Conservation (phyloP, 1,140 invertebrate genomes). For the Metaphire vulgaris region DNA sequence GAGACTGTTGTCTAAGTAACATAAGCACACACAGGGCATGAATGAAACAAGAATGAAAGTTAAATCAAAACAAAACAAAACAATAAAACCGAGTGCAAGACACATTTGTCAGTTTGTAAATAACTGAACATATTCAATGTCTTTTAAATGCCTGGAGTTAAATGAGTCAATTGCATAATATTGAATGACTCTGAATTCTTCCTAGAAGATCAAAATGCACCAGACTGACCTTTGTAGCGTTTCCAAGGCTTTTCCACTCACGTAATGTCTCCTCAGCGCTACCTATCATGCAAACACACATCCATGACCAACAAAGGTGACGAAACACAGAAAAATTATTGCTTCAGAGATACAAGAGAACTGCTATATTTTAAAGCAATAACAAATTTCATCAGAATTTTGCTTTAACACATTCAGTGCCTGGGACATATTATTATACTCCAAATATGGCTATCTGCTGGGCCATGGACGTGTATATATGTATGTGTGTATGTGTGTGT, state of each 20-base stretch:
- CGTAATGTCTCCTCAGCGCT: not conserved
- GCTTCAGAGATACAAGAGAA: no score
- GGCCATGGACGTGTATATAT: no score
- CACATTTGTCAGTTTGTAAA: not conserved
- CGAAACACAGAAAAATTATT: no score
- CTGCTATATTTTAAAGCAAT: no score
- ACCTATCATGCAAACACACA: no score
- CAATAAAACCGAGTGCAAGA: not conserved
- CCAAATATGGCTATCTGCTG: no score
- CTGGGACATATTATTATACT: no score
- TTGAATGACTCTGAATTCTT: not conserved
- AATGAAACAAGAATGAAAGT: not conserved
- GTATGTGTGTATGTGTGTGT: no score
- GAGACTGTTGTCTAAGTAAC: not conserved
- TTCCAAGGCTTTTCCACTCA: not conserved
- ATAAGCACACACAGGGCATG: not conserved
- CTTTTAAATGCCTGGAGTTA: not conserved
- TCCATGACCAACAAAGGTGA: no score
- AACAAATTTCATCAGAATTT: no score
- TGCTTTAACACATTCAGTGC: no score
- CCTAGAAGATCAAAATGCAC: not conserved
- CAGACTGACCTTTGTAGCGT: not conserved
- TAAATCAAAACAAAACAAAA: not conserved
- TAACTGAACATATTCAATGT: not conserved
- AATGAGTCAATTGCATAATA: no score